These are phyloP conservation scores for Sparidentex hasta DNA, from an alignment of 2,797 vertebrate genomes.

Conservation along the genomic window DNA sequence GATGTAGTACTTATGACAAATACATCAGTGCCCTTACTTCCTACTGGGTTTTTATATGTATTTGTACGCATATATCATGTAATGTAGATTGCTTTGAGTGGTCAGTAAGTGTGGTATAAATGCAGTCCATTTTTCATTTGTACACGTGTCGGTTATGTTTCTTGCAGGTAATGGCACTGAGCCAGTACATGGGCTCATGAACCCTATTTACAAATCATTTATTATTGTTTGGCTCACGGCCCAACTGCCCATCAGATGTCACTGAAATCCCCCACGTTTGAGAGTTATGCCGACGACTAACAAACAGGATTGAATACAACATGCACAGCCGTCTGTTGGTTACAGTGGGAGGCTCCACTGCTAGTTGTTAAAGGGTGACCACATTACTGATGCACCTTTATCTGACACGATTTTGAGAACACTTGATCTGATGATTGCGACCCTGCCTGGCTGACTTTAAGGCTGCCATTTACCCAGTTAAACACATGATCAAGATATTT, in stretches of 20 bases:
- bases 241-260: not conserved
- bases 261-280: not conserved
- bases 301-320: not conserved
- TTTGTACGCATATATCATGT: no score
- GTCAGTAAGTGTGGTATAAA: no score
- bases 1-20: no score
- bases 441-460: not conserved
- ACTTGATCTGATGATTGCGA: not conserved
- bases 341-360: not conserved
- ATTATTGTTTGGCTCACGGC: not conserved
- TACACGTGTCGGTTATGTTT: no score
- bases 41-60: no score
- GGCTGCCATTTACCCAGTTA: not conserved
- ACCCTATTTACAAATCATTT: no score
- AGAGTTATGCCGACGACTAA: not conserved
- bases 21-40: no score
- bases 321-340: not conserved
- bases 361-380: not conserved
- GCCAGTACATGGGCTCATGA: no score
- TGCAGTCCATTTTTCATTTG: no score
- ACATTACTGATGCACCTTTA: not conserved
- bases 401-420: not conserved
- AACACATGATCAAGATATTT: conserved; percentile 7
- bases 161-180: no score
- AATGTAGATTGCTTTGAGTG: no score